Base-by-base conservation (phyloP, 2,113 vertebrate genomes). In the Atrichornis clamosus region DNA sequence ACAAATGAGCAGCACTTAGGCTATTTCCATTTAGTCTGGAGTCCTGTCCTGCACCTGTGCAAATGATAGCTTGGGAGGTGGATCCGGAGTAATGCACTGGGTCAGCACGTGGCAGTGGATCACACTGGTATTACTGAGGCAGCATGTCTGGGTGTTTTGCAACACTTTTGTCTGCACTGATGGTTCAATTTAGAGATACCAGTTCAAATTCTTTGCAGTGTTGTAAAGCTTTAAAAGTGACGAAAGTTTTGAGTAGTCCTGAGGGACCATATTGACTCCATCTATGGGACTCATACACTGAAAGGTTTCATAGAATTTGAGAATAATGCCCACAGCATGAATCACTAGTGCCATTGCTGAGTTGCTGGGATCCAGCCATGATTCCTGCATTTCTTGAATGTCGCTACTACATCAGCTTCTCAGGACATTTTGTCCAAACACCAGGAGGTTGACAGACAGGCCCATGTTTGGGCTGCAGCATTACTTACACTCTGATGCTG, bases 401-500 rank as follows among this genome's bases (percentile, higher is more conserved):
- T 94, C 6, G 6, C 59, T 63, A 68, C 79, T 94, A 37, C 81
- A 60, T 77, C 87, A 92, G 53, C 84, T 94, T 96, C 91, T 89
- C 56, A 12, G 95, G 94, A 93, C 79, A 83, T 92, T 95, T 96
- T 96, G 87, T 96, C 91, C 79, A 49, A 87, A 50, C 75, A 13
- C 95, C 15, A 2, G 80, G 79, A 96, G 84, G 80, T 84, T 96
- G 96, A 93, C 83, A 80, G 95, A 49, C 90, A 89, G 75, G 73
- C 92, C 95, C 85, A 22, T 60, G 78, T 91, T 97, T 95, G 90
- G 65, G 86, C 67, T 56, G 94, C 70, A 70, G 74, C 63, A 81
- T 97, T 96, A 88, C 85, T 96, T 92, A 94, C 65, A 50, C 85
- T 76, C 87, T 83, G 85, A 60, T 92, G 78, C 93, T 92, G 92